phyloP scores from a whole-genome alignment of 2,797 vertebrate species.

The Pygocentrus nattereri region DNA sequence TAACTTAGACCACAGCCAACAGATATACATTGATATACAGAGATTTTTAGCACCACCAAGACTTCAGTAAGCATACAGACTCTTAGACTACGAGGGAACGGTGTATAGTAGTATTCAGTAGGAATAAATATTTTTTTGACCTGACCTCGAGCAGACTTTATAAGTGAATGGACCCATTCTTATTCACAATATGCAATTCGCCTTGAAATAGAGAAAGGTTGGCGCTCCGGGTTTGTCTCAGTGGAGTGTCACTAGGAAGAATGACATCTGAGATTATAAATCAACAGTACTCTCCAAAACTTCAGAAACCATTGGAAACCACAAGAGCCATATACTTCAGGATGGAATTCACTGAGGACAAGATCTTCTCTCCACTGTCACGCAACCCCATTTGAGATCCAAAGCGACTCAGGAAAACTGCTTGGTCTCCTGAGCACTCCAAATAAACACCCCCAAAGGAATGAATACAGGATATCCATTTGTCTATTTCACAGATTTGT shows the following conservation, averaged over 20 bases:
- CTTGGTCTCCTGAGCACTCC: slow-evolving; percentile 23
- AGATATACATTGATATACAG: background rate
- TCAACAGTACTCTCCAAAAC: slow-evolving; percentile 64
- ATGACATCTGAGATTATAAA: slow-evolving; percentile 71
- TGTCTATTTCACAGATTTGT: slow-evolving; percentile 14
- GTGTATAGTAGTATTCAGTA: background rate
- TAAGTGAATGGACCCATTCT: slow-evolving; percentile 10
- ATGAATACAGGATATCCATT: slow-evolving; percentile 17
- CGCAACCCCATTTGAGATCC: slow-evolving; percentile 70
- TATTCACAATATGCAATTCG: slow-evolving; percentile 16
- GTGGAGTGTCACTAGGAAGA: slow-evolving; percentile 61
- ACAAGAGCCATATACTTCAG: slow-evolving; percentile 74
- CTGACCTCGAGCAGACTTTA: slow-evolving; percentile 2
- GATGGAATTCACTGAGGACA: slow-evolving; percentile 78
- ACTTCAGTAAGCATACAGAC: background rate
- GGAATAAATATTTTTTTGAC: background rate
- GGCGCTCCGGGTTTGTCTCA: slow-evolving; percentile 52
- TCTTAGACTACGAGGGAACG: background rate
- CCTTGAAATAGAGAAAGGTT: slow-evolving; percentile 42
- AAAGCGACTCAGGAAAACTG: slow-evolving; percentile 22
- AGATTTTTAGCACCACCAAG: background rate
- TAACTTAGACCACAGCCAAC: background rate
- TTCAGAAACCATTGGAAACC: slow-evolving; percentile 74
- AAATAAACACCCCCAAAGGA: slow-evolving; percentile 47
- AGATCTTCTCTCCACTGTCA: slow-evolving; percentile 77